Evolutionary conservation across 2,888 invertebrate genomes (phyloP).

Genomic region (Tenthredo mesomela): DNA sequence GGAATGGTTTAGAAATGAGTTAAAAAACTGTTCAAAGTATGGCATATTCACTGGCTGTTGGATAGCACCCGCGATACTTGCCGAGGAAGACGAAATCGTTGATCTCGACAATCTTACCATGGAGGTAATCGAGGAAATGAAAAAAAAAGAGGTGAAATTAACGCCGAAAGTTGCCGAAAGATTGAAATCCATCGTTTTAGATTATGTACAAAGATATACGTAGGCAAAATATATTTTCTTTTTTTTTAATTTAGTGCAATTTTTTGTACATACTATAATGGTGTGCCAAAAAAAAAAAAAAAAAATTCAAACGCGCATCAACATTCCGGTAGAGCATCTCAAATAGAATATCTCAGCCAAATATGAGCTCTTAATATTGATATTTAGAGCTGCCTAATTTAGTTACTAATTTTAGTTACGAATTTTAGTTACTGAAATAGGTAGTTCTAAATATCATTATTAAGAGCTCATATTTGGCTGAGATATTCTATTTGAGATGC

Average conservation of each 20-base stretch:
- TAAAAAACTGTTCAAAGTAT: constrained; percentile 63
- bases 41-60: constrained; percentile 65
- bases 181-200: constrained; percentile 58
- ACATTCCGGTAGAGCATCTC: too few species aligned
- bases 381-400: too few species aligned
- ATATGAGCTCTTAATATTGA: too few species aligned
- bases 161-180: constrained; percentile 56
- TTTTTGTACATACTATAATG: not conserved
- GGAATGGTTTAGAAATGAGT: constrained; percentile 65
- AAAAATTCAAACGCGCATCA: too few species aligned
- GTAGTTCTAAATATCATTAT: too few species aligned
- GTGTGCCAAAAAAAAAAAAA: too few species aligned
- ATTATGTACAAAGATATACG: constrained; percentile 54
- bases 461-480: too few species aligned
- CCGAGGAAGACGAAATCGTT: constrained; percentile 55
- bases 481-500: too few species aligned
- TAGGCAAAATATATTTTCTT: not conserved
- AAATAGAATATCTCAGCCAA: too few species aligned
- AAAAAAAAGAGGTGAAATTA: constrained; percentile 42
- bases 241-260: not conserved
- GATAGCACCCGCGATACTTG: constrained; percentile 64
- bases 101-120: constrained; percentile 56
- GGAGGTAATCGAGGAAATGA: constrained; percentile 48
- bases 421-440: too few species aligned
- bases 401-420: too few species aligned